These are phyloP conservation scores for Laticauda laticaudata DNA, from an alignment of 2,113 vertebrate species.

Conservation along the genomic window DNA sequence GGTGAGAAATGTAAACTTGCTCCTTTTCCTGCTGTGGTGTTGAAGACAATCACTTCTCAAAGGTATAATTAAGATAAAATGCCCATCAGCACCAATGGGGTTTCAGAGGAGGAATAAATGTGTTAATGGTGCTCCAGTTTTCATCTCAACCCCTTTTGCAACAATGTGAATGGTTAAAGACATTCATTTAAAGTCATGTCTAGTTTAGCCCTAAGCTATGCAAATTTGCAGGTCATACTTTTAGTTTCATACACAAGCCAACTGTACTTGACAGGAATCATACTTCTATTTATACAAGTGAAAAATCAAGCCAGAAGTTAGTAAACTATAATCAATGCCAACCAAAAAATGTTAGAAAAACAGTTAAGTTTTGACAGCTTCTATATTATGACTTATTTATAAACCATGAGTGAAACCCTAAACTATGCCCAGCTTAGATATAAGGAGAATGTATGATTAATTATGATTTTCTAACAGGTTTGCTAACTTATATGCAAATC, in stretches of 20 bases:
- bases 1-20: background rate
- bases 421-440: background rate
- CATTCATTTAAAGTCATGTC: background rate
- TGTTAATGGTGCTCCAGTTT: background rate
- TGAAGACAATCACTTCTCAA: background rate
- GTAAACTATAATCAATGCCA: background rate
- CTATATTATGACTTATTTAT: background rate
- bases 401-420: background rate
- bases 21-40: background rate
- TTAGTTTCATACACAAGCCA: background rate
- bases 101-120: background rate
- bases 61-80: background rate
- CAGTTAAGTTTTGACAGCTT: background rate
- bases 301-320: background rate
- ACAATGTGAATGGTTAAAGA: background rate
- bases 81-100: background rate
- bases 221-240: background rate
- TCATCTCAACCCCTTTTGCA: background rate
- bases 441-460: background rate
- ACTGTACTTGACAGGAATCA: background rate
- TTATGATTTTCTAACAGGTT: background rate
- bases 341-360: background rate
- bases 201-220: background rate
- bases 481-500: background rate
- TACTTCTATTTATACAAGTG: background rate